These are phyloP conservation scores for Megalopta genalis DNA, from an alignment of 1,140 invertebrate species.

Conservation along the genomic window DNA sequence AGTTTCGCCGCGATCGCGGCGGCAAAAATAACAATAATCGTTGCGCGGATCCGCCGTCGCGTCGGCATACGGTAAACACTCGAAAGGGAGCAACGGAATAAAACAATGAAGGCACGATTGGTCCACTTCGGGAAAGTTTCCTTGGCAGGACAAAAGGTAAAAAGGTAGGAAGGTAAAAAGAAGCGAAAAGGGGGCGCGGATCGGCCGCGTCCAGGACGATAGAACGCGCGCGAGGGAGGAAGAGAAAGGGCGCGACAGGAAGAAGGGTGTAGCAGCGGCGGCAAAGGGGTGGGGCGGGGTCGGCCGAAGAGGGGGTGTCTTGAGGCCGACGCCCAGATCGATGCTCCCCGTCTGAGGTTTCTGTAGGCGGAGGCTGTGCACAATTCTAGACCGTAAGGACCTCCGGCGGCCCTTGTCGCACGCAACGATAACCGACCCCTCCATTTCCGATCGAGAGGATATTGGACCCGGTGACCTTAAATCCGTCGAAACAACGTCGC, in stretches of 20 bases:
- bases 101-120: constrained; percentile 47
- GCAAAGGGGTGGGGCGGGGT: constrained; percentile 16
- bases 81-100: constrained; percentile 34
- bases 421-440: constrained; percentile 6
- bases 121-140: constrained; percentile 40
- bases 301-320: constrained; percentile 59
- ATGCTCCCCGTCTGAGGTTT: constrained; percentile 73
- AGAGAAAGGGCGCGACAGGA: constrained; percentile 44
- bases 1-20: neutral
- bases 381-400: constrained; percentile 58
- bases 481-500: constrained; percentile 15
- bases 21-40: constrained; percentile 24
- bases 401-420: constrained; percentile 30
- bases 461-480: neutral
- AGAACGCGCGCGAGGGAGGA: constrained; percentile 30
- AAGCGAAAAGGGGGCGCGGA: too few species aligned
- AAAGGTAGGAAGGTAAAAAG: too few species aligned
- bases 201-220: neutral
- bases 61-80: constrained; percentile 28
- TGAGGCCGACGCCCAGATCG: constrained; percentile 76
- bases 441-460: constrained; percentile 23
- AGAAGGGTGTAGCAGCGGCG: constrained; percentile 7
- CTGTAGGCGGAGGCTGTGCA: constrained; percentile 69
- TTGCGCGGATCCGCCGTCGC: neutral
- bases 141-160: neutral